Percentiles rank a stretch among this genome's conserved stretches.
These are phyloP conservation scores for Xenopus laevis DNA, from an alignment of 2,113 vertebrate genomes.

Conservation along the genomic window DNA sequence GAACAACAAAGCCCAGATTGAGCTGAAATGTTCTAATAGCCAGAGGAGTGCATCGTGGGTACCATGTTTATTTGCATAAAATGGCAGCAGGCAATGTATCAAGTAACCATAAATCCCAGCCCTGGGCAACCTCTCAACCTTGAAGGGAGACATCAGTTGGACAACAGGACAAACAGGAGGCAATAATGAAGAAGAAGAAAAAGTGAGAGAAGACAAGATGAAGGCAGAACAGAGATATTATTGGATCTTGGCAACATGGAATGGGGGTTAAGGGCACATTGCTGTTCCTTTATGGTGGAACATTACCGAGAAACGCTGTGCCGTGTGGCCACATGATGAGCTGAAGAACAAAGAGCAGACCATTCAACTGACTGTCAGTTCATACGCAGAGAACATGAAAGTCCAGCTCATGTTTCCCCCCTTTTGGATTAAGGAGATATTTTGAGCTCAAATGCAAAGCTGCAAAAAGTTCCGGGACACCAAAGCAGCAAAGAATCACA, in stretches of 20 bases:
- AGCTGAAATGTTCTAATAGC: too few species aligned
- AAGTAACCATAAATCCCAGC: not conserved
- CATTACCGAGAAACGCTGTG: constrained; percentile 9
- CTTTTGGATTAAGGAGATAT: not conserved
- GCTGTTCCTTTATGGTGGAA: not conserved
- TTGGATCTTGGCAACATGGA: constrained; percentile 1
- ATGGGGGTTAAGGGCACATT: not conserved
- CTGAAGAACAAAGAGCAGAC: constrained; percentile 7
- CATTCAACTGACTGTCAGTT: not conserved
- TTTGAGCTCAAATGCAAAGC: not conserved
- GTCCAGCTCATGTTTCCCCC: not conserved
- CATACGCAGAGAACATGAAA: constrained; percentile 6
- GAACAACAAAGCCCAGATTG: too few species aligned
- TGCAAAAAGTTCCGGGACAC: not conserved
- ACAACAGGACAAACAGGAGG: not conserved
- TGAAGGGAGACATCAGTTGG: not conserved
- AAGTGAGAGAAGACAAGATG: not conserved
- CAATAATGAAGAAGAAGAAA: not conserved
- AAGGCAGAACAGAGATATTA: constrained; percentile 9
- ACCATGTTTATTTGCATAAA: too few species aligned
- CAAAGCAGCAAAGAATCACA: too few species aligned
- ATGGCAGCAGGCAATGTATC: too few species aligned
- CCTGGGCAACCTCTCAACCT: too few species aligned
- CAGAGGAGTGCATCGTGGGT: too few species aligned
- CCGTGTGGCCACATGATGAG: constrained; percentile 1